A percentile compares a stretch with the other conserved stretches of the same genome.
Conservation (phyloP, 2,113 vertebrate species). For the Pterocles gutturalis region DNA sequence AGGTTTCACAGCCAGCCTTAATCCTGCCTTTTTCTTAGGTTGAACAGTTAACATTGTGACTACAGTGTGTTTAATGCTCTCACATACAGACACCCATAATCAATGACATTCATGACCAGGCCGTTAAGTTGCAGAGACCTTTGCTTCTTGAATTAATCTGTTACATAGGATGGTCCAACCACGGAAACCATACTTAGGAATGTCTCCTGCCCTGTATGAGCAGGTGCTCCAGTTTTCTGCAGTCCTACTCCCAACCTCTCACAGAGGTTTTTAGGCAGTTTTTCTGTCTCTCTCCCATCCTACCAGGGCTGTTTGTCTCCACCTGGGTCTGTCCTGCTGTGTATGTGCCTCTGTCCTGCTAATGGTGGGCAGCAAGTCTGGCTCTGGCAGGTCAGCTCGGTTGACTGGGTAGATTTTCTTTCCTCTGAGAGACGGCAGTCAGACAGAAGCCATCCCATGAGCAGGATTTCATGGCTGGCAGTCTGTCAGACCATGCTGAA, state of each 20-base stretch:
- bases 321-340: neutral
- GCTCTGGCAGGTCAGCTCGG: neutral
- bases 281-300: neutral
- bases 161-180: neutral
- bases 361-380: neutral
- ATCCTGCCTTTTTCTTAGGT: neutral
- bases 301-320: neutral
- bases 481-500: neutral
- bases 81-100: neutral
- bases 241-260: neutral
- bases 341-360: neutral
- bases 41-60: neutral
- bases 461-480: neutral
- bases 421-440: neutral
- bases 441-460: neutral
- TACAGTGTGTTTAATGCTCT: neutral
- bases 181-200: neutral
- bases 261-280: neutral
- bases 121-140: neutral
- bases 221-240: neutral
- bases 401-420: neutral
- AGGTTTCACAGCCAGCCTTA: neutral
- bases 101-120: rapidly evolving
- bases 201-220: neutral
- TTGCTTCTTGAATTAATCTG: neutral